phyloP scores from a whole-genome alignment of 2,113 vertebrate genomes.

The Colius striatus region DNA sequence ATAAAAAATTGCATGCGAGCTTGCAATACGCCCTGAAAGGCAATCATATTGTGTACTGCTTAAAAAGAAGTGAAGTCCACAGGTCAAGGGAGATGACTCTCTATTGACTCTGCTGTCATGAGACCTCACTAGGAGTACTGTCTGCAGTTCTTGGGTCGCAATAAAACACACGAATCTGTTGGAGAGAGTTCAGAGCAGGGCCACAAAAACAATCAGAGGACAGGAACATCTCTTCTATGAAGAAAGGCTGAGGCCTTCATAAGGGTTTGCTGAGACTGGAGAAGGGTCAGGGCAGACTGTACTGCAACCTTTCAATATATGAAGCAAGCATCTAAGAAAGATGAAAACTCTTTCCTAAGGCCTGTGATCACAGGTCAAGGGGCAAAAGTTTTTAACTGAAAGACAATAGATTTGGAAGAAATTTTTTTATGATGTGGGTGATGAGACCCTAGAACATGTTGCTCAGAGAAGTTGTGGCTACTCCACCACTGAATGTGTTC shows the following conservation, averaged over 20 bases:
- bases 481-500: not conserved
- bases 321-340: not conserved
- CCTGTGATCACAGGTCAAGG: not conserved
- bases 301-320: not conserved
- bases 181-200: not conserved
- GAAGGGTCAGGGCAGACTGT: accelerated
- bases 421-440: not conserved
- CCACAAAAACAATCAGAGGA: not conserved
- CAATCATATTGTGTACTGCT: accelerated
- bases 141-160: not conserved
- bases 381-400: not conserved
- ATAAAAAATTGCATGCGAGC: not conserved
- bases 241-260: not conserved
- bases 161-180: not conserved
- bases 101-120: accelerated
- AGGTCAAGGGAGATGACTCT: not conserved
- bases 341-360: not conserved
- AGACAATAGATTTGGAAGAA: not conserved
- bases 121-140: not conserved
- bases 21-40: not conserved
- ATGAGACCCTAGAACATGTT: not conserved
- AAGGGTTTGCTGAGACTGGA: not conserved
- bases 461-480: not conserved
- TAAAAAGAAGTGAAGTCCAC: accelerated
- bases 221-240: not conserved